A percentile compares a stretch with the other conserved stretches of the same genome.
phyloP scores from a whole-genome alignment of 2,888 invertebrate species.

The Mesochorus sp. region DNA sequence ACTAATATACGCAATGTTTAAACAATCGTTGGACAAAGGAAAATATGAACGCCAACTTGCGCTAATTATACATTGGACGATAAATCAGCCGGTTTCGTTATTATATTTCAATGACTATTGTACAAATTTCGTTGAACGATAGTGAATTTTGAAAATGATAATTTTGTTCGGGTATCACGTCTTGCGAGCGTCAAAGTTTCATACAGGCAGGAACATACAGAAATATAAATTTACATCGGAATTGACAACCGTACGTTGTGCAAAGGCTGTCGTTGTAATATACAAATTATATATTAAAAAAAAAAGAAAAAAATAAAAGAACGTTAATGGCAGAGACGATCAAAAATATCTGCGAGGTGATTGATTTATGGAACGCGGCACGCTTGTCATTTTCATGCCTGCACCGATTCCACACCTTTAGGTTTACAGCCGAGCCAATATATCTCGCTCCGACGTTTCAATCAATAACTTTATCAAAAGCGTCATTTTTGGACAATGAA shows the following conservation, averaged over 20 bases:
- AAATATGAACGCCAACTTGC: slow-evolving; percentile 52
- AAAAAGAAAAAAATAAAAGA: slow-evolving; percentile 17
- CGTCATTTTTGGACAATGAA: slow-evolving; percentile 14
- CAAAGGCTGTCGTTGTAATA: slow-evolving; percentile 32
- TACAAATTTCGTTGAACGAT: too few species aligned
- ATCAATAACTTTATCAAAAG: slow-evolving; percentile 18
- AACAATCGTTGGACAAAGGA: slow-evolving; percentile 16
- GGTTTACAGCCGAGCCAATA: slow-evolving; percentile 52
- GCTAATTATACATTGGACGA: slow-evolving; percentile 32
- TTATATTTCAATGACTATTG: background rate
- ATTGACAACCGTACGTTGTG: slow-evolving; percentile 32
- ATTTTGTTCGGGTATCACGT: slow-evolving; percentile 15
- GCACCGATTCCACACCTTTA: slow-evolving; percentile 41
- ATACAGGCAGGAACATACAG: slow-evolving; percentile 48
- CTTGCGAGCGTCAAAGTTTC: slow-evolving; percentile 32
- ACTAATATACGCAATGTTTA: slow-evolving; percentile 27
- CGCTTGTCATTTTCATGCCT: slow-evolving; percentile 35
- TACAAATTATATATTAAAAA: slow-evolving; percentile 44
- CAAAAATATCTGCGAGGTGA: slow-evolving; percentile 56
- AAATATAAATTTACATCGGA: slow-evolving; percentile 40
- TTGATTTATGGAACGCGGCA: slow-evolving; percentile 49
- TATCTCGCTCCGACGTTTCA: slow-evolving; percentile 51
- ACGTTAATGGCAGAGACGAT: slow-evolving; percentile 39
- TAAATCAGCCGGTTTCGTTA: slow-evolving; percentile 30
- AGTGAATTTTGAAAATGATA: slow-evolving; percentile 12